phyloP scores from a whole-genome alignment of 1,140 invertebrate species.

The Pemphigus obesinymphae region DNA sequence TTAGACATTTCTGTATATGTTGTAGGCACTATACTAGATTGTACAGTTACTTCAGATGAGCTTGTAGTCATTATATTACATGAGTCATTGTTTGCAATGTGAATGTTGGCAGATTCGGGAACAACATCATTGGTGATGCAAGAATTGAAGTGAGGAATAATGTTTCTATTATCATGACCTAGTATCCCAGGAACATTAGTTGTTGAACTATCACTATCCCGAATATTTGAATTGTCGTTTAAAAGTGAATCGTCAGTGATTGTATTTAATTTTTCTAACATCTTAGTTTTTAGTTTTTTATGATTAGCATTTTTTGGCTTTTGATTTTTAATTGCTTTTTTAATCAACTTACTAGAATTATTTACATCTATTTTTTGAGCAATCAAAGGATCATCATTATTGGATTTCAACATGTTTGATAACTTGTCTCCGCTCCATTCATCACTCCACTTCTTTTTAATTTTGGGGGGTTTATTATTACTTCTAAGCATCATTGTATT shows the following conservation, averaged over 20 bases:
- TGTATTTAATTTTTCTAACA: background rate
- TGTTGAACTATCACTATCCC: background rate
- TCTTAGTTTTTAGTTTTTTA: background rate
- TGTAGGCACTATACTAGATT: background rate
- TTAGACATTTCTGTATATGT: background rate
- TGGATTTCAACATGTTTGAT: background rate
- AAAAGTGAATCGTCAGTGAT: background rate
- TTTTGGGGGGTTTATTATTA: background rate
- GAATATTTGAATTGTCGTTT: background rate
- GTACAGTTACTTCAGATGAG: background rate
- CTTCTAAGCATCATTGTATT: background rate
- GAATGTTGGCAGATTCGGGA: background rate
- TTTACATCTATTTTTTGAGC: background rate
- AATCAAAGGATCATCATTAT: background rate
- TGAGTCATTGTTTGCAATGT: background rate
- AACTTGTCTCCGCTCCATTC: background rate
- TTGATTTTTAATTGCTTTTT: background rate
- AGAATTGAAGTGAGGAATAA: background rate
- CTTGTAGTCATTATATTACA: background rate
- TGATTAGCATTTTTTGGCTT: background rate
- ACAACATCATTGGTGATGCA: background rate
- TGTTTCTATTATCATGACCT: background rate
- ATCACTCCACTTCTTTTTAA: slow-evolving; percentile 4
- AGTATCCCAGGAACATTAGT: background rate
- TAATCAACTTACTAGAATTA: background rate